Conservation (phyloP, 2,888 invertebrate species). For the Strigamia crassipes region DNA sequence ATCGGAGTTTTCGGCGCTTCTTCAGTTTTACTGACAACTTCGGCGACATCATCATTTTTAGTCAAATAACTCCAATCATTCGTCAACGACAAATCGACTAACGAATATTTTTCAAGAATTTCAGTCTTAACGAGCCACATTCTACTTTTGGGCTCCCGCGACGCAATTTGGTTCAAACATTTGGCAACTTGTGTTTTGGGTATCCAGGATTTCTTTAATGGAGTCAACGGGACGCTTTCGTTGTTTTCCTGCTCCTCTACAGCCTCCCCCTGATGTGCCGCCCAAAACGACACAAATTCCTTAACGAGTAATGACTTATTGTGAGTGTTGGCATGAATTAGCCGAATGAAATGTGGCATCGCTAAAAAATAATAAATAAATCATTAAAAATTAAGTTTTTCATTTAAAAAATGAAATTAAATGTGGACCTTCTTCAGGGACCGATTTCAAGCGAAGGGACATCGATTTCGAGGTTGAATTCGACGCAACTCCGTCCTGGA, state of each 20-base stretch:
- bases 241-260: background rate
- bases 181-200: background rate
- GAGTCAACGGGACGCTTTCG: background rate
- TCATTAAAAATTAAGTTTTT: constrained; percentile 44
- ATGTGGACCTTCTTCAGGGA: background rate
- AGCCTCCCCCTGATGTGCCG: constrained; percentile 47
- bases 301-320: constrained; percentile 66
- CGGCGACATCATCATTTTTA: background rate
- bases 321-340: constrained; percentile 70
- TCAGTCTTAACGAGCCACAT: constrained; percentile 69
- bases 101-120: constrained; percentile 63
- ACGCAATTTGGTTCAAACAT: background rate
- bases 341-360: constrained; percentile 67
- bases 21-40: background rate
- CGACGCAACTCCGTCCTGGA: background rate
- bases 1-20: background rate
- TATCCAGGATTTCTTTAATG: background rate
- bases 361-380: constrained; percentile 57
- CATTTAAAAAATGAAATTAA: background rate
- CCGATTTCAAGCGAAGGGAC: background rate
- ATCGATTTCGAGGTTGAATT: background rate
- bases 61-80: constrained; percentile 65
- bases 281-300: constrained; percentile 68
- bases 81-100: constrained; percentile 62
- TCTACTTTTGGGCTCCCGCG: background rate